Percentiles rank a stretch among this genome's conserved stretches.
Evolutionary conservation across 2,797 vertebrate genomes (phyloP).

Genomic region (Staurois parvus): DNA sequence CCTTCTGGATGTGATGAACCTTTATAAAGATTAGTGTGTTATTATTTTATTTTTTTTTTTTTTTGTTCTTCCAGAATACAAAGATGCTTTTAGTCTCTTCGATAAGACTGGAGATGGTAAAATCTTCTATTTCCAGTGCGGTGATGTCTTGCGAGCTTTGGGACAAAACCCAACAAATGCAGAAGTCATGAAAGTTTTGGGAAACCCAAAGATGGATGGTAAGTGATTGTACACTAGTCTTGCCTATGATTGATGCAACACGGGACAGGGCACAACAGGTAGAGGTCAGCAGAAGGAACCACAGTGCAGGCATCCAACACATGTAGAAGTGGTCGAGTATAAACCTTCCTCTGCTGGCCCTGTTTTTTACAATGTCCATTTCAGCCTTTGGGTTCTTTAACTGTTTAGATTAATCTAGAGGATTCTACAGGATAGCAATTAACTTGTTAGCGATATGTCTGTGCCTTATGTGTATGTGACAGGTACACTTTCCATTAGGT

Average conservation of each 20-base stretch:
- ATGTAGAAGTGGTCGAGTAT: too few relatives aligned
- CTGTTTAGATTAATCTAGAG: too few relatives aligned
- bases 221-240: constrained; percentile 57
- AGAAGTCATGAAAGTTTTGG: constrained; percentile 91
- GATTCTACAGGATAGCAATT: too few relatives aligned
- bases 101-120: constrained; percentile 91
- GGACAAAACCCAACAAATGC: constrained; percentile 93
- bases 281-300: too few relatives aligned
- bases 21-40: too few relatives aligned
- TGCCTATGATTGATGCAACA: not conserved
- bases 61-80: constrained; percentile 85
- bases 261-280: too few relatives aligned
- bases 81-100: constrained; percentile 93
- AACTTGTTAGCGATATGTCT: not conserved
- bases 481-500: too few relatives aligned
- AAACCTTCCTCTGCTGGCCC: too few relatives aligned
- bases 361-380: too few relatives aligned
- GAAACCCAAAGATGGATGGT: constrained; percentile 93
- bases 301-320: too few relatives aligned
- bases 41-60: not conserved
- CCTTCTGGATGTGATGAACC: too few relatives aligned
- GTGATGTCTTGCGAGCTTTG: constrained; percentile 90
- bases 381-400: too few relatives aligned
- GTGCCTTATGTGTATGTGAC: not conserved
- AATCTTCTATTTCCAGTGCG: constrained; percentile 91